Conservation (phyloP, 1,140 invertebrate genomes). For the Propsilocerus akamusi region DNA sequence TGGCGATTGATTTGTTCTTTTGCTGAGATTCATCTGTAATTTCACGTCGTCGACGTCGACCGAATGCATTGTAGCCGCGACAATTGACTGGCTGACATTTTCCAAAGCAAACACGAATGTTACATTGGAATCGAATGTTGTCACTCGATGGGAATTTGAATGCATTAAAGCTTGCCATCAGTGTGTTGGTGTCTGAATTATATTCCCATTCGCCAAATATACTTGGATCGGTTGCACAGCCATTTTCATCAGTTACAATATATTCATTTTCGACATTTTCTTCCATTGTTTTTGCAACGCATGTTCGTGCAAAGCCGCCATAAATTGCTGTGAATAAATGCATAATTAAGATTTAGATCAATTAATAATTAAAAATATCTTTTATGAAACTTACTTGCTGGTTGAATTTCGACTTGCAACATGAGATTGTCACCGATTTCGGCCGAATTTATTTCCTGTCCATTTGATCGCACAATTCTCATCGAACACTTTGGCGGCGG, state of each 20-base stretch:
- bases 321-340: slow-evolving; percentile 51
- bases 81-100: slow-evolving; percentile 91
- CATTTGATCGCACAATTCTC: slow-evolving; percentile 74
- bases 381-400: slow-evolving; percentile 50
- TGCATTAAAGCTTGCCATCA: slow-evolving; percentile 78
- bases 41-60: slow-evolving; percentile 48
- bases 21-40: slow-evolving; percentile 31
- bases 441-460: slow-evolving; percentile 73
- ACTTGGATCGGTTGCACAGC: slow-evolving; percentile 77
- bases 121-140: slow-evolving; percentile 89
- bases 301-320: slow-evolving; percentile 81
- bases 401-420: slow-evolving; percentile 83
- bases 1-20: slow-evolving; percentile 17
- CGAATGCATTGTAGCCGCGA: slow-evolving; percentile 74
- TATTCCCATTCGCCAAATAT: slow-evolving; percentile 90
- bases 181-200: slow-evolving; percentile 58
- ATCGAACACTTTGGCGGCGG: slow-evolving; percentile 84
- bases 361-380: no score
- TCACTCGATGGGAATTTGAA: slow-evolving; percentile 93
- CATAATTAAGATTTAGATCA: not conserved
- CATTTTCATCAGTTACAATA: slow-evolving; percentile 81
- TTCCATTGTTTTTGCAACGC: slow-evolving; percentile 82
- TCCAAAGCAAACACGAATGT: slow-evolving; percentile 87
- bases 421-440: slow-evolving; percentile 85
- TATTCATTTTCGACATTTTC: slow-evolving; percentile 79